Evolutionary conservation across 2,797 vertebrate genomes (phyloP), one percentile per base, ranked within the genome.

Genomic region (Clarias laeviceps): DNA sequence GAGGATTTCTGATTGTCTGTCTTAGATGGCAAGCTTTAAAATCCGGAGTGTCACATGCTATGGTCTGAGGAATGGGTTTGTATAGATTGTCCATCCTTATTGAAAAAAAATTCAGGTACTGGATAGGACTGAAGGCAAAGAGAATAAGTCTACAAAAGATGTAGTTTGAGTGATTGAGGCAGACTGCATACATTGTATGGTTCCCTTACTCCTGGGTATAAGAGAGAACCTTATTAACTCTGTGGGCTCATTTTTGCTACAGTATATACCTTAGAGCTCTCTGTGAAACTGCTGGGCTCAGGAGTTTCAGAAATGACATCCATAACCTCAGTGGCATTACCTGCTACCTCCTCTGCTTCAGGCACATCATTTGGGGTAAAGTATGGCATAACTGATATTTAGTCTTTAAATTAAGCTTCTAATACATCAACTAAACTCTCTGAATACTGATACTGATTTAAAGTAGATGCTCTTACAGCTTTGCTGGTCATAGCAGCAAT

Each of bases 1-100:
- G 95, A 96, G 70, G 94, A 93, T 56, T 92, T 90, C 0, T 93
- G 90, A 3, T 88, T 88, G 3, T 91, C 92, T 1, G 86, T 90
- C 81, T 88, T 91, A 0, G 94, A 89, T 70, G 91, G 88, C 2
- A 92, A 82, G 0, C 85, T 90, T 0, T 89, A 0, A 77, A 89
- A 81, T 93, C 91, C 2, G 3, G 50, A 11, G 89, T 88, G 0
- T 91, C 89, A 2, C 29, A 54, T 27, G n/a, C 61, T 68, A 50
- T 45, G 29, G 83, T 84, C 0, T 81, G 77, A 56, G 27, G 68
- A 85, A 64, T 76, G 12, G n/a, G 66, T 86, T 72, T 76, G 57
- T 20, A 40, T 40, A 37, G 57, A 37, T 32, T 37, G 20, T 77
- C 17, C 77, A 40, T 82, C 83, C 76, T 88, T 86, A 72, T 81